Percentiles rank a stretch among this genome's conserved stretches.
Evolutionary conservation across 2,888 invertebrate species (phyloP).

Genomic region (Acanthacorydalis orientalis): DNA sequence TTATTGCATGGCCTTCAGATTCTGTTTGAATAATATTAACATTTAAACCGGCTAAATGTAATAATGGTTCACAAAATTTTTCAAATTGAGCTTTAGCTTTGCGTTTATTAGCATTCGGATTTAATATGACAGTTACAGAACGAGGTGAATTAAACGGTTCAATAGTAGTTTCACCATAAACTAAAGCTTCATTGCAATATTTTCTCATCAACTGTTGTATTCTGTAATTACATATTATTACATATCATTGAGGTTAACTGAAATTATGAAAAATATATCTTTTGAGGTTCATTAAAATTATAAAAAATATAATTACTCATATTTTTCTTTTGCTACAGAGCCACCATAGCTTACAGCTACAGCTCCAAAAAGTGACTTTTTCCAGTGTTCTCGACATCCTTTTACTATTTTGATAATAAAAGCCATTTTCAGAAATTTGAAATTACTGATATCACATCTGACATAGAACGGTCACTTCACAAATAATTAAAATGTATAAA

Average conservation of each 20-base stretch:
- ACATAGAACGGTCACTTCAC: no score
- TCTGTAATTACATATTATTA: slow-evolving; percentile 30
- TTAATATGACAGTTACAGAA: slow-evolving; percentile 71
- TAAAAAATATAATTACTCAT: slow-evolving; percentile 36
- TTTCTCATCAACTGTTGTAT: slow-evolving; percentile 59
- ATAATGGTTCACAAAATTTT: slow-evolving; percentile 80
- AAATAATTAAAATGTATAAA: no score
- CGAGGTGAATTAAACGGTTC: slow-evolving; percentile 42
- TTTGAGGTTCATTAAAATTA: slow-evolving; percentile 3
- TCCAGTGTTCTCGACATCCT: slow-evolving; percentile 72
- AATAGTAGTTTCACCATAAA: slow-evolving; percentile 49
- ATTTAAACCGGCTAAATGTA: slow-evolving; percentile 79
- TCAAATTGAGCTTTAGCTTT: slow-evolving; percentile 54
- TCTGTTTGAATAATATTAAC: slow-evolving; percentile 65
- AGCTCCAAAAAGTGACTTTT: slow-evolving; percentile 61
- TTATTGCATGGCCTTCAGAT: slow-evolving; percentile 75
- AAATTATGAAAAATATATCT: slow-evolving; percentile 4
- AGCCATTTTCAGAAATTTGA: slow-evolving; percentile 21
- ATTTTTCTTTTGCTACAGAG: slow-evolving; percentile 48
- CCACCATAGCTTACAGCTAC: slow-evolving; percentile 51
- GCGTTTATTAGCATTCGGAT: slow-evolving; percentile 78
- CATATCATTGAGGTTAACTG: no score
- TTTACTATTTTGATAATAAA: slow-evolving; percentile 43
- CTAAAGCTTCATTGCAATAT: slow-evolving; percentile 60
- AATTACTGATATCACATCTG: no score